phyloP scores from a whole-genome alignment of 2,113 vertebrate genomes.

The Triplophysa siluroides region DNA sequence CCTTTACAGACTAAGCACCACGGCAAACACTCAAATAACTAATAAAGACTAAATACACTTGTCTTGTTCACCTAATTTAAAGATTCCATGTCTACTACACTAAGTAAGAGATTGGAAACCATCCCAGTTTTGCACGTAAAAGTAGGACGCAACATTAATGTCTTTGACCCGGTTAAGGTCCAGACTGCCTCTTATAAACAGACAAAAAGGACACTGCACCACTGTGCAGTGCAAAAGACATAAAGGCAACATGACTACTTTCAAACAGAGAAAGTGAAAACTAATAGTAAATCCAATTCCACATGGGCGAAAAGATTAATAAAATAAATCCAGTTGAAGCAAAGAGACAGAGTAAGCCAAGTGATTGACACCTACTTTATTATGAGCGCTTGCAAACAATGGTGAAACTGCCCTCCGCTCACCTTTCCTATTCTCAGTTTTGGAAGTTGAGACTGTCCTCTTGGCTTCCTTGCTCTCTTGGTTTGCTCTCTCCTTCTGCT shows the following conservation, averaged over 20 bases:
- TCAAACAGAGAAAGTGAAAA: too few relatives aligned
- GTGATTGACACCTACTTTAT: neutral
- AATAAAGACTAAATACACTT: neutral
- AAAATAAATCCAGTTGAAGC: too few relatives aligned
- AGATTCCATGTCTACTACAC: neutral
- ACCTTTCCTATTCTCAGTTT: conserved; percentile 76
- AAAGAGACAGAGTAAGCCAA: neutral
- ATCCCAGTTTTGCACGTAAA: neutral
- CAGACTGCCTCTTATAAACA: neutral
- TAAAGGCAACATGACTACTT: neutral
- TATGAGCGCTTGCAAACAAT: neutral
- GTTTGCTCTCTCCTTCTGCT: conserved; percentile 94
- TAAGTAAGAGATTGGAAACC: neutral
- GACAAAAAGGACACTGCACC: conserved; percentile 35
- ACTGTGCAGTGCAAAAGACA: neutral
- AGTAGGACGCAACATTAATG: conserved; percentile 4
- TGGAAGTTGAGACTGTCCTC: conserved; percentile 58
- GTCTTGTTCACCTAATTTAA: neutral
- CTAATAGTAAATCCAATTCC: too few relatives aligned
- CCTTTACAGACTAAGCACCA: neutral
- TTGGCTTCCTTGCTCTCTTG: conserved; percentile 94
- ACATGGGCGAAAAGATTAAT: too few relatives aligned
- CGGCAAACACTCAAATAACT: neutral
- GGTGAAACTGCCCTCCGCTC: conserved; percentile 12
- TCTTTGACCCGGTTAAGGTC: neutral